Evolutionary conservation across 35 echinoderm and acorn worm genomes (phyloP).

Genomic region (Diadema setosum): DNA sequence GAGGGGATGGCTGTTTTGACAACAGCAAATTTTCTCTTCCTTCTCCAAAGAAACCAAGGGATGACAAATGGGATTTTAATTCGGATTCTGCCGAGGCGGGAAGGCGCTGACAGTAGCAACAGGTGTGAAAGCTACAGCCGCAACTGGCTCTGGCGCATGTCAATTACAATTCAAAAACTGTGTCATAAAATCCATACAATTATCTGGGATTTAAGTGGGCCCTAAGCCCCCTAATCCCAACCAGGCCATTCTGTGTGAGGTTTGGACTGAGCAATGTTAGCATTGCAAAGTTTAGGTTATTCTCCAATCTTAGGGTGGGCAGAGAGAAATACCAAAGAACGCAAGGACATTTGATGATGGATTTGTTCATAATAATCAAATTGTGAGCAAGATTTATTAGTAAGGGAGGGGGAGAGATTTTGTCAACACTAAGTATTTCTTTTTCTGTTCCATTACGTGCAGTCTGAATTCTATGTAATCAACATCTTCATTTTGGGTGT

Average conservation of each 20-base stretch:
- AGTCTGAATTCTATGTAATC: no score
- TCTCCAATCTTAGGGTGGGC: no score
- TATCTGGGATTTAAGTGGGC: conserved; percentile 19
- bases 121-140: neutral
- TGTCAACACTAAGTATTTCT: no score
- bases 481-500: no score
- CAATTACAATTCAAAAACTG: conserved; percentile 30
- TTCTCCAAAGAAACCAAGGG: neutral
- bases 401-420: no score
- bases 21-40: neutral
- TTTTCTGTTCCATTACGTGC: no score
- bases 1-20: conserved; percentile 8
- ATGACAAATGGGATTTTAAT: conserved; percentile 31
- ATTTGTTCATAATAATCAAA: no score
- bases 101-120: neutral
- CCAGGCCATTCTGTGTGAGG: neutral
- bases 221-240: neutral
- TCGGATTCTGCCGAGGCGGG: conserved; percentile 3
- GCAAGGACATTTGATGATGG: no score
- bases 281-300: no score
- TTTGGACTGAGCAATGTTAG: neutral
- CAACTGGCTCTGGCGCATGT: neutral
- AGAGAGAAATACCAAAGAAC: no score
- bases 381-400: no score
- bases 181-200: conserved; percentile 30